Conservation (phyloP, 2,888 invertebrate species). For the Iselma pallidipennis region DNA sequence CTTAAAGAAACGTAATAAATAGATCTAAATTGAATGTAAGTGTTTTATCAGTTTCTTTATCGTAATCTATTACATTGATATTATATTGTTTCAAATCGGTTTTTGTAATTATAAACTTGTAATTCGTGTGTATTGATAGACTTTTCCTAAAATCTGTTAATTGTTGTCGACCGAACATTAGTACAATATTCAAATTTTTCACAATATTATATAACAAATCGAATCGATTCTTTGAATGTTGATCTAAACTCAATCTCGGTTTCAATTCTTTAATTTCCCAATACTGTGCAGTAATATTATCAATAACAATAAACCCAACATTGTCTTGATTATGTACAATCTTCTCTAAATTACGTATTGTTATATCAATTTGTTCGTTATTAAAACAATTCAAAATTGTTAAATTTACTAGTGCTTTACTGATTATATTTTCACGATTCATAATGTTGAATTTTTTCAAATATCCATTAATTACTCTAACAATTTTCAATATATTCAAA, state of each 20-base stretch:
- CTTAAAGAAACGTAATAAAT: constrained; percentile 17
- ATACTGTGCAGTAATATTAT: constrained; percentile 42
- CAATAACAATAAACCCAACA: constrained; percentile 37
- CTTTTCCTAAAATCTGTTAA: constrained; percentile 25
- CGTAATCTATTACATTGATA: constrained; percentile 29
- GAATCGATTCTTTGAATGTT: constrained; percentile 33
- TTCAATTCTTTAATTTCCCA: constrained; percentile 35
- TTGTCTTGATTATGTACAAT: constrained; percentile 35
- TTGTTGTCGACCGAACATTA: constrained; percentile 37
- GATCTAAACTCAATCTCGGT: constrained; percentile 35
- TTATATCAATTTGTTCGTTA: constrained; percentile 37
- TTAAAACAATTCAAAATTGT: constrained; percentile 40
- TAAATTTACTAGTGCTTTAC: constrained; percentile 37
- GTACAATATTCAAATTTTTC: constrained; percentile 36
- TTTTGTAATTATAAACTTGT: constrained; percentile 31
- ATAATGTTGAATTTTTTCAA: constrained; percentile 29
- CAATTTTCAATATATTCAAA: constrained; percentile 40
- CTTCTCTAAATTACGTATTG: constrained; percentile 39
- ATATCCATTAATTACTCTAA: constrained; percentile 39
- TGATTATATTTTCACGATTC: constrained; percentile 31
- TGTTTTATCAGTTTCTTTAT: constrained; percentile 20
- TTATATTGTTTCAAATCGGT: constrained; percentile 11
- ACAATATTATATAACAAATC: constrained; percentile 32
- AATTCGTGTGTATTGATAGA: constrained; percentile 28
- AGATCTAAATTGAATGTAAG: constrained; percentile 26